These are phyloP conservation scores for Drosophila paulistorum DNA, from an alignment of 1,140 invertebrate species.

Conservation along the genomic window DNA sequence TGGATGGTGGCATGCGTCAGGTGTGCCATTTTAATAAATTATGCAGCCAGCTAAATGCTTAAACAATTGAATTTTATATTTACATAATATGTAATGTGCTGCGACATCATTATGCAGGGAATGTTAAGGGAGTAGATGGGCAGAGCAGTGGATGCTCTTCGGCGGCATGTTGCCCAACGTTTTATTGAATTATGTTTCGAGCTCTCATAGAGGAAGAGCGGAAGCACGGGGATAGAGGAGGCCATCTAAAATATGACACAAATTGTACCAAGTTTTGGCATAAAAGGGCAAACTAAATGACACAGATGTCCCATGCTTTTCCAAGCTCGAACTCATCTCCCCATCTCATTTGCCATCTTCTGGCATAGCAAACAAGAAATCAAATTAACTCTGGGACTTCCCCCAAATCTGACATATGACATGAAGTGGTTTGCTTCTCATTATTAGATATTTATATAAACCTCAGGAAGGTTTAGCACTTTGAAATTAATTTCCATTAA, in stretches of 20 bases:
- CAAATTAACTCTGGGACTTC: too few species aligned
- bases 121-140: constrained; percentile 1
- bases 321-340: background rate
- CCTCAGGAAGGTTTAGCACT: too few species aligned
- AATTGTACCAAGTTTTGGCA: constrained; percentile 59
- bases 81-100: constrained; percentile 81
- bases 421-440: too few species aligned
- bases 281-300: constrained; percentile 41
- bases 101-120: constrained; percentile 77
- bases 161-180: constrained; percentile 42
- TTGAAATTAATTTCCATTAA: too few species aligned
- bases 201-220: background rate
- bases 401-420: too few species aligned
- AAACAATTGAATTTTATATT: constrained; percentile 82
- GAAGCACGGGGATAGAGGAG: constrained; percentile 27
- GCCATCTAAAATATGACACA: constrained; percentile 68
- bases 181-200: constrained; percentile 74
- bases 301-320: constrained; percentile 16
- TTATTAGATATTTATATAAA: too few species aligned
- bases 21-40: constrained; percentile 82
- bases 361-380: too few species aligned
- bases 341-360: background rate
- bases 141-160: background rate
- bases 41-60: constrained; percentile 81
- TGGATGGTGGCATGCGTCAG: constrained; percentile 73